A percentile compares a stretch with the other conserved stretches of the same genome.
These are phyloP conservation scores for Pteronura brasiliensis DNA, from an alignment of 2,113 vertebrate genomes.

Conservation along the genomic window DNA sequence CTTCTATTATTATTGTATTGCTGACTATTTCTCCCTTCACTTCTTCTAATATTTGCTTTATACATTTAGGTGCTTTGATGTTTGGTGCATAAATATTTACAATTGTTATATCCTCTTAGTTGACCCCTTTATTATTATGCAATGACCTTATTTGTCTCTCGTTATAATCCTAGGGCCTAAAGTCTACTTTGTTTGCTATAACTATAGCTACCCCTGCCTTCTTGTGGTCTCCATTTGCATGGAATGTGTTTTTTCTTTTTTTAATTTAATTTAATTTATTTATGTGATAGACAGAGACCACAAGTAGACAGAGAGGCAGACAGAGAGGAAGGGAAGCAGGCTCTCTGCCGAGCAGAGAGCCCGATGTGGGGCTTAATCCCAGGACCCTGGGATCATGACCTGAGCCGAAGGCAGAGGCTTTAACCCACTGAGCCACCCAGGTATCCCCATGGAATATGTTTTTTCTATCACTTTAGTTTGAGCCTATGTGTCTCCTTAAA, in stretches of 20 bases:
- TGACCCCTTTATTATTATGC: background rate
- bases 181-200: background rate
- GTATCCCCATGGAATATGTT: background rate
- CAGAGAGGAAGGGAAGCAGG: no score
- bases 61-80: background rate
- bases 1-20: background rate
- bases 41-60: background rate
- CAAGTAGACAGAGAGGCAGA: no score
- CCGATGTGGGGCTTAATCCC: accelerated
- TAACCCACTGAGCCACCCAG: no score
- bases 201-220: background rate
- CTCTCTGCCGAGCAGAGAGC: no score
- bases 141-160: background rate
- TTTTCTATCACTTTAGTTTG: background rate
- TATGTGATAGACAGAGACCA: no score
- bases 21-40: background rate
- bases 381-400: no score
- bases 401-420: no score
- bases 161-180: background rate
- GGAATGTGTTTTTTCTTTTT: background rate
- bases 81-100: background rate
- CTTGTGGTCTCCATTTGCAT: background rate
- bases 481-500: background rate
- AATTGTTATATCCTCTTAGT: background rate
- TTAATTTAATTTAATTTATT: no score